Base-by-base conservation (phyloP, 2,113 vertebrate species). In the Bagarius yarrelli region DNA sequence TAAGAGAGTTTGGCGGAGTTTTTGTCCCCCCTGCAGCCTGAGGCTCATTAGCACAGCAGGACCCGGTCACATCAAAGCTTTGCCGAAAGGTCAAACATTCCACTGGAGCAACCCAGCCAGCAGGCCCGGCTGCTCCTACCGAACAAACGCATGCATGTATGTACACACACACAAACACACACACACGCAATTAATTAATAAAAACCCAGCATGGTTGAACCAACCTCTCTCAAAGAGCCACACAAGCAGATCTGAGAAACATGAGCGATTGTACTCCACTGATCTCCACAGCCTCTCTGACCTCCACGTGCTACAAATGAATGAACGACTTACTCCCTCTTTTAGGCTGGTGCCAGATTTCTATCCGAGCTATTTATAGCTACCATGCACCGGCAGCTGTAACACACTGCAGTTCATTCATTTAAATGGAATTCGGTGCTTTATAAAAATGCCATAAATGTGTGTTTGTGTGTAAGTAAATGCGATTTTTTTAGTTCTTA, bases 11-110 rank as follows among this genome's bases (percentile, higher is more conserved):
- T 93, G 92, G 91, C 91, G 81, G 88, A 84, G 87, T 85, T 88
- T 81, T 61, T 79, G 76, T 84, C 86, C 70, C 88, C 81, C 87
- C 87, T 84, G 89, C 89, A 85, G 90, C 91, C 89, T 87, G 88
- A 88, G 85, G 88, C 91, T 92, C 91, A 90, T 92, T 91, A 91
- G 89, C 92, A 87, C 93, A 91, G 91, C 91, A 70, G 90, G 91
- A 87, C 90, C 88, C 90, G 91, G 90, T 92, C 91, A 92, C 92
- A 94, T 94, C 93, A 94, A 94, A 94, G 92, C 89, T 84, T 89
- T 82, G 82, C 87, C 85, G 89, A 94, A 93, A 94, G 92, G 93
- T 93, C 92, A 93, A 90, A 91, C 91, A 93, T 93, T 94, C 91
- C 91, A 90, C 89, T 90, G 86, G 89, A 92, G 93, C 88, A 90